Evolutionary conservation across 1,140 invertebrate species (phyloP).

Genomic region (Plodia interpunctella): DNA sequence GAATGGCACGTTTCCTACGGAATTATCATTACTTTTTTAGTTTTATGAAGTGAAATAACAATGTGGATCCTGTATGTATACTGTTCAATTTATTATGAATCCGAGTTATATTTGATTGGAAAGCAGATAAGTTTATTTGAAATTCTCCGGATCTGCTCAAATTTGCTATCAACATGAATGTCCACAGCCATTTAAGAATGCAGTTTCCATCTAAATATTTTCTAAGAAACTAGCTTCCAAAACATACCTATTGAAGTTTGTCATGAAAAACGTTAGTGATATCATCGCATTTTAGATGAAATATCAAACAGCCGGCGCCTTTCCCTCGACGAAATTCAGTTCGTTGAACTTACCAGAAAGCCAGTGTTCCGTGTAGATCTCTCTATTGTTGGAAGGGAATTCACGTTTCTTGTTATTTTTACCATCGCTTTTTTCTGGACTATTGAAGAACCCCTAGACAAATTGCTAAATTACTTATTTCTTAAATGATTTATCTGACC

Average conservation of each 20-base stretch:
- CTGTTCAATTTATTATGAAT: too few species aligned
- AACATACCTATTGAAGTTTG: not conserved
- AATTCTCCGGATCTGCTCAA: too few species aligned
- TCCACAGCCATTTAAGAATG: too few species aligned
- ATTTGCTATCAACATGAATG: too few species aligned
- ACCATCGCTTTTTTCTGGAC: not conserved
- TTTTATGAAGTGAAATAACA: too few species aligned
- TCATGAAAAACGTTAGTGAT: not conserved
- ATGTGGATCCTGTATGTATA: too few species aligned
- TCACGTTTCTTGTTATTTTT: constrained; percentile 13
- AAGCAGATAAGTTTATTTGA: too few species aligned
- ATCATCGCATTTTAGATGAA: constrained; percentile 1
- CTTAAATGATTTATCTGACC: too few species aligned
- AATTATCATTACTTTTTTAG: not conserved
- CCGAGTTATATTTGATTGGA: too few species aligned
- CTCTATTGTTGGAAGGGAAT: constrained; percentile 13
- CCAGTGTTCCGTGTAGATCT: constrained; percentile 19
- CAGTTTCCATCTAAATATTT: too few species aligned
- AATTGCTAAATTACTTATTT: not conserved
- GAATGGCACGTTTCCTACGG: not conserved
- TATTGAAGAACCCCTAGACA: not conserved
- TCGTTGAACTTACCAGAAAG: constrained; percentile 27
- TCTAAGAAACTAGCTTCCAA: not conserved
- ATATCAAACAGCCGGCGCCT: constrained; percentile 5
- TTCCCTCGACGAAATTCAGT: constrained; percentile 16